Conservation (phyloP, 2,888 invertebrate genomes). For the Zaprionus bogoriensis region DNA sequence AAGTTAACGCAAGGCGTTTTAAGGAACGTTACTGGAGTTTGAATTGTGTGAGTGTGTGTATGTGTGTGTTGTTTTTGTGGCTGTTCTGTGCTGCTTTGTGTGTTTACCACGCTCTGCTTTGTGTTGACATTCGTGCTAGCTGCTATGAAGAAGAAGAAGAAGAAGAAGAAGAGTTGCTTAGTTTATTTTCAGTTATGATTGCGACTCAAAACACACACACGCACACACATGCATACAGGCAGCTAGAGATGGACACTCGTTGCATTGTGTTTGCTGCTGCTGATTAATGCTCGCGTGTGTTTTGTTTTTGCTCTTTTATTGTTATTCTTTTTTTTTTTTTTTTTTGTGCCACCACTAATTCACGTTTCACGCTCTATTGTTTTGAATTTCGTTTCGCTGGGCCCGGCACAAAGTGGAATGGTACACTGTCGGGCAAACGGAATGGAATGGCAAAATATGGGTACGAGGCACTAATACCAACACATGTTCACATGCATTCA, state of each 20-base stretch:
- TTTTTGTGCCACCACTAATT: constrained; percentile 50
- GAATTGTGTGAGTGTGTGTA: no score
- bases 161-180: constrained; percentile 26
- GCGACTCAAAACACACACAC: background rate
- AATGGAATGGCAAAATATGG: constrained; percentile 39
- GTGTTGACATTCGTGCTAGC: constrained; percentile 33
- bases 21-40: constrained; percentile 52
- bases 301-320: constrained; percentile 11
- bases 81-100: constrained; percentile 32
- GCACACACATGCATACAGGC: background rate
- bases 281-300: constrained; percentile 18
- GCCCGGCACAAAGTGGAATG: constrained; percentile 33
- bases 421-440: constrained; percentile 35
- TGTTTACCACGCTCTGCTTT: constrained; percentile 36
- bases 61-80: constrained; percentile 50
- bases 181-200: constrained; percentile 33
- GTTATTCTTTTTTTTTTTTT: constrained; percentile 16
- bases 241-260: no score
- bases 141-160: no score
- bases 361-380: constrained; percentile 50
- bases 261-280: constrained; percentile 21
- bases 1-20: constrained; percentile 30
- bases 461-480: no score
- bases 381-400: constrained; percentile 40
- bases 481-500: constrained; percentile 18